A percentile compares a stretch with the other conserved stretches of the same genome.
These are phyloP conservation scores for Chionoecetes opilio DNA, from an alignment of 1,140 invertebrate species.

Conservation along the genomic window DNA sequence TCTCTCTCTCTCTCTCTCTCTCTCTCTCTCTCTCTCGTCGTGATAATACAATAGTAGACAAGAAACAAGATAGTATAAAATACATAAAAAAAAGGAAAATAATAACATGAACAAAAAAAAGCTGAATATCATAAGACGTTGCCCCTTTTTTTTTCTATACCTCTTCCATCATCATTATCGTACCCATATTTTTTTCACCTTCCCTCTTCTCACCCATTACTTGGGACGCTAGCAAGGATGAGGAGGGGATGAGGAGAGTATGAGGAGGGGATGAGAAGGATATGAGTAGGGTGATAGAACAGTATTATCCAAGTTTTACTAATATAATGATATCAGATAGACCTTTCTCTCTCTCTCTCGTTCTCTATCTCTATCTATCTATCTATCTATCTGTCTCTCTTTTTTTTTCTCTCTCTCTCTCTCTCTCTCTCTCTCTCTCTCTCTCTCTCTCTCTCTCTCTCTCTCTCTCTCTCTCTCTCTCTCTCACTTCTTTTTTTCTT, in stretches of 20 bases:
- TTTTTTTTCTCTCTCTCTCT: neutral
- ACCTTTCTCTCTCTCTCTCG: neutral
- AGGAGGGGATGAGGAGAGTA: neutral
- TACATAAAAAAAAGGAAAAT: too few relatives aligned
- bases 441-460: constrained; percentile 41
- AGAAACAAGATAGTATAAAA: too few relatives aligned
- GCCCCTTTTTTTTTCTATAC: neutral
- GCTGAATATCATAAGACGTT: neutral
- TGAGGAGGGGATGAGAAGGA: neutral
- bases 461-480: constrained; percentile 46
- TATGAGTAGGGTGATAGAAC: neutral
- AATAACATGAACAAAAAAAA: too few relatives aligned
- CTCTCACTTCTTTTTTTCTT: too few relatives aligned
- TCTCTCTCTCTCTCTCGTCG: too few relatives aligned
- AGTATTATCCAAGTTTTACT: neutral
- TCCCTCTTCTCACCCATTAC: neutral
- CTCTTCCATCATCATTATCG: neutral
- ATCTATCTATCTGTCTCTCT: neutral
- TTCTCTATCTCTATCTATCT: neutral
- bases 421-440: neutral
- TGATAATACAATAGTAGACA: too few relatives aligned
- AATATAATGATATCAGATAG: neutral
- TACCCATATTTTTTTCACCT: neutral
- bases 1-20: too few relatives aligned
- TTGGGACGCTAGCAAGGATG: neutral